A percentile compares a stretch with the other conserved stretches of the same genome.
phyloP scores from a whole-genome alignment of 2,888 invertebrate genomes.

The Apamea epomidion region DNA sequence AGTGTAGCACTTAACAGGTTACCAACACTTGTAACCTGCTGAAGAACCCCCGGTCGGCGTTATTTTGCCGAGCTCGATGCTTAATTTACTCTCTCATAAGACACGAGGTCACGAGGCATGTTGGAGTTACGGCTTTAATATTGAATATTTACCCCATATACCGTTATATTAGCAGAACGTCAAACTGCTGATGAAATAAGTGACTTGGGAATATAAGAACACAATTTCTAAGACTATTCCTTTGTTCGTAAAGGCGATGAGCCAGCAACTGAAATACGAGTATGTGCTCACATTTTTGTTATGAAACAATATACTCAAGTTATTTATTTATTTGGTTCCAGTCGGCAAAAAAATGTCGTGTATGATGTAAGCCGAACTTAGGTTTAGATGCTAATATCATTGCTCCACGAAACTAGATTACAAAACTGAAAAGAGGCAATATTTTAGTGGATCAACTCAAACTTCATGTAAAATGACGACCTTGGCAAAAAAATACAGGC shows the following conservation, averaged over 20 bases:
- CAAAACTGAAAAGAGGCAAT: neutral
- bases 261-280: conserved; percentile 25
- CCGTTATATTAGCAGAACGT: conserved; percentile 45
- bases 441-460: conserved; percentile 9
- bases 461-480: conserved; percentile 16
- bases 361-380: conserved; percentile 13
- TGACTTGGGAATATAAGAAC: conserved; percentile 29
- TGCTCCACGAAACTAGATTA: neutral
- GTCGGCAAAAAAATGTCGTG: conserved; percentile 14
- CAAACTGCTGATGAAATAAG: conserved; percentile 46
- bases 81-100: conserved; percentile 50
- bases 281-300: conserved; percentile 38
- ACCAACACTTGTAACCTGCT: conserved; percentile 47
- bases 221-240: conserved; percentile 26
- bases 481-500: conserved; percentile 21
- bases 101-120: conserved; percentile 27
- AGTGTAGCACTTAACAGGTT: conserved; percentile 53
- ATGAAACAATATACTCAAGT: conserved; percentile 17
- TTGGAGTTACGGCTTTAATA: conserved; percentile 48
- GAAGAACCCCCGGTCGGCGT: conserved; percentile 11
- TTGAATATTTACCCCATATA: conserved; percentile 49
- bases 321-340: conserved; percentile 39
- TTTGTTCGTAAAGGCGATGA: conserved; percentile 32
- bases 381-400: conserved; percentile 7
- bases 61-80: conserved; percentile 42